Conservation (phyloP, 2,113 vertebrate genomes). For the Antigone vipio region DNA sequence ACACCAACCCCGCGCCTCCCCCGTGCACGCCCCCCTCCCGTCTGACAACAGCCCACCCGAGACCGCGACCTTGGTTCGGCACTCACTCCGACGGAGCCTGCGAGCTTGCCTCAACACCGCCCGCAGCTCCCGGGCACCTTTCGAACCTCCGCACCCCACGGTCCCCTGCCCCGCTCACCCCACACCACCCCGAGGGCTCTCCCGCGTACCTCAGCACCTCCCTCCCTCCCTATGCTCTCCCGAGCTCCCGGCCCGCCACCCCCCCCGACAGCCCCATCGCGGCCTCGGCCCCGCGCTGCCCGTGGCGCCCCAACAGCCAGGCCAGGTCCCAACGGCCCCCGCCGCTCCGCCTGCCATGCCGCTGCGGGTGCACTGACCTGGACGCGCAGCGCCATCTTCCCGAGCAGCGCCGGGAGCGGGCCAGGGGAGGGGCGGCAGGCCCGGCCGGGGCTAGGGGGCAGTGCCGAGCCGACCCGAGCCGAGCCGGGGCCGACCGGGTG, state of each 20-base stretch:
- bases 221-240: too few species aligned
- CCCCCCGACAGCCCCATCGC: too few species aligned
- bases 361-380: conserved; percentile 43
- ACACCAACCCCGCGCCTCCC: background rate
- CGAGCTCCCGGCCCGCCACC: background rate
- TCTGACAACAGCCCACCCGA: background rate
- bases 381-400: conserved; percentile 61
- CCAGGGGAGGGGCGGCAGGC: too few species aligned
- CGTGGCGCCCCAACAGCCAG: background rate
- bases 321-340: background rate
- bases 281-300: background rate
- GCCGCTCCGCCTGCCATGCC: background rate
- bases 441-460: background rate
- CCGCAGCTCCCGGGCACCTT: background rate
- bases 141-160: background rate
- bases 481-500: background rate
- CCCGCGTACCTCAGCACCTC: background rate
- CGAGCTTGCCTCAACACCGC: background rate
- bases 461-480: too few species aligned
- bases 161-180: background rate
- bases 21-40: background rate
- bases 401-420: background rate
- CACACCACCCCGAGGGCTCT: background rate
- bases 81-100: background rate
- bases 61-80: background rate